phyloP scores from a whole-genome alignment of 35 echinoderm and acorn worm genomes.

The Anneissia japonica region DNA sequence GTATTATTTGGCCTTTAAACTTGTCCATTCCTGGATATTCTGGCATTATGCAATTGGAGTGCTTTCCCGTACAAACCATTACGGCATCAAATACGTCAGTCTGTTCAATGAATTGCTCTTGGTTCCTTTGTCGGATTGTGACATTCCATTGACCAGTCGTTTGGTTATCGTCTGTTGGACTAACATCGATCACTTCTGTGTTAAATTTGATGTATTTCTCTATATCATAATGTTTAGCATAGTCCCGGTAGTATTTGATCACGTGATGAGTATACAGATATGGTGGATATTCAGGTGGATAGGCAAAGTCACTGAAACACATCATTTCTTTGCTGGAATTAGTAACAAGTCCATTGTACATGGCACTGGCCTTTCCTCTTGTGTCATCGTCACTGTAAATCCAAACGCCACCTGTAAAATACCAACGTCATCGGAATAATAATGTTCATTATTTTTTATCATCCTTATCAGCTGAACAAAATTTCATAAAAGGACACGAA shows the following conservation, averaged over 20 bases:
- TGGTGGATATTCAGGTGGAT: constrained; percentile 40
- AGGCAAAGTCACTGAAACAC: constrained; percentile 85
- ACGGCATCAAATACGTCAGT: constrained; percentile 55
- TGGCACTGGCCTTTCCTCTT: constrained; percentile 25
- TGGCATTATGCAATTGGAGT: constrained; percentile 33
- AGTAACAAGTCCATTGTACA: constrained; percentile 67
- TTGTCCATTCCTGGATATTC: constrained; percentile 58
- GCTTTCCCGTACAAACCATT: constrained; percentile 70
- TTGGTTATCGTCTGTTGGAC: constrained; percentile 31
- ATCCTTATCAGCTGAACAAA: too few relatives aligned
- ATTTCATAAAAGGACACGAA: too few relatives aligned
- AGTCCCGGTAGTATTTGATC: constrained; percentile 55
- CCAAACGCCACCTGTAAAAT: constrained; percentile 74
- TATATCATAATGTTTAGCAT: constrained; percentile 57
- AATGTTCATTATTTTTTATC: too few relatives aligned
- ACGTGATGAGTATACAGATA: constrained; percentile 49
- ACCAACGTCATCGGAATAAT: too few relatives aligned
- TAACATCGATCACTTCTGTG: constrained; percentile 45
- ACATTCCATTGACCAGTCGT: constrained; percentile 55
- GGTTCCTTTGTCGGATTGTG: not conserved
- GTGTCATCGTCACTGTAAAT: constrained; percentile 42
- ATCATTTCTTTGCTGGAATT: constrained; percentile 90
- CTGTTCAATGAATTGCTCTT: not conserved
- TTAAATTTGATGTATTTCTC: constrained; percentile 72
- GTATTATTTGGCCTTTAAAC: constrained; percentile 64